Conservation (phyloP, 2,113 vertebrate species). For the Hippolais icterina region DNA sequence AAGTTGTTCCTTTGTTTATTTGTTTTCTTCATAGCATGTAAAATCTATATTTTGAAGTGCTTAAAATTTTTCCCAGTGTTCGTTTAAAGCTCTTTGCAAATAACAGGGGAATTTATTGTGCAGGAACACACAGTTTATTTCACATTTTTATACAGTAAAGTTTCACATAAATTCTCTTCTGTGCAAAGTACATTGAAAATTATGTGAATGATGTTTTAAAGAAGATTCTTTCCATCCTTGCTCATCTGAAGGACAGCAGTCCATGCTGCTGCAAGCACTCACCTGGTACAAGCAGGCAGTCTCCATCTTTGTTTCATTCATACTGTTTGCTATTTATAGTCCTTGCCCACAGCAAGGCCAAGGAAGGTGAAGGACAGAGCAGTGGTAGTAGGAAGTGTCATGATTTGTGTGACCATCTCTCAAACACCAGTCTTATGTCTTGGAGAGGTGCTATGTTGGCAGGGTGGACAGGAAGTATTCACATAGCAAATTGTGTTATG, state of each 20-base stretch:
- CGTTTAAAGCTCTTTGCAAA: not conserved
- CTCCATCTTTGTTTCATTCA: not conserved
- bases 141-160: not conserved
- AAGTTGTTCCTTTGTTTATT: not conserved
- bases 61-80: not conserved
- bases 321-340: not conserved
- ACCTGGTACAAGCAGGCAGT: not conserved
- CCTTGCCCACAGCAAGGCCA: not conserved
- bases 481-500: slow-evolving; percentile 50
- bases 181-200: not conserved
- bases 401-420: slow-evolving; percentile 33
- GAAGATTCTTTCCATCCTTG: not conserved
- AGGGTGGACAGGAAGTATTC: slow-evolving; percentile 54
- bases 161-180: not conserved
- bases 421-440: not conserved
- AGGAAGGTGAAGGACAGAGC: slow-evolving; percentile 38
- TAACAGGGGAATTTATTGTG: not conserved
- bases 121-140: not conserved
- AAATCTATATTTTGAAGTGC: not conserved
- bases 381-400: slow-evolving; percentile 15
- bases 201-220: fast-evolving
- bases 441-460: slow-evolving; percentile 30
- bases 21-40: not conserved
- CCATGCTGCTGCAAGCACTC: not conserved
- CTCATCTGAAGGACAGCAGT: not conserved